Base-by-base conservation (phyloP, 1,140 invertebrate genomes). In the Eupristina koningsbergeri region DNA sequence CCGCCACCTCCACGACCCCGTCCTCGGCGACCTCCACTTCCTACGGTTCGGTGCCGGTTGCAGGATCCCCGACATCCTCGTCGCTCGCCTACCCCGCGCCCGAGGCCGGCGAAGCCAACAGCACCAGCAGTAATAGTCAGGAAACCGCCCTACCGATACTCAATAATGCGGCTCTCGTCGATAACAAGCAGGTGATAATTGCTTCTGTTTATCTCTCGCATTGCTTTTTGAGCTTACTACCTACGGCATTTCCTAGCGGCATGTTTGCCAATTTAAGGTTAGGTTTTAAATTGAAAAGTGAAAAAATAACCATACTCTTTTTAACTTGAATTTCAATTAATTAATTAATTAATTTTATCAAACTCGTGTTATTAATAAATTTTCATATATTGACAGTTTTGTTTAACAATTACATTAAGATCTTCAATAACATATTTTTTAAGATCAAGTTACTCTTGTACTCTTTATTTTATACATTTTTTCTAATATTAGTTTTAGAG, bases 131-230 rank as follows among this genome's bases (percentile, higher is more conserved):
- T 7, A 45, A 45, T 11, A 58, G 34, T 64, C 81, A 78, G 75
- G 83, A 84, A 19, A n/a, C 77, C 26, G 83, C 53, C 1, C 61
- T 84, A 34, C 83, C 83, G 26, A 80, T 58, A 22, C 83, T 84
- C 71, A 84, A 84, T 47, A 84, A 84, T 41, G 69, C 83, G 15
- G 78, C 77, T 58, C 77, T 80, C 71, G 78, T 80, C 78, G 83
- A 84, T 63, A 76, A 15, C 71, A 84, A 84, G 83, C 83, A 84
- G 83, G 83, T 84, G 77, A 84, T 31, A 9, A 58, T 67, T 41
- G 45, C 22, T 36, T 11, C 22, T 41, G 67, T 26, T 71, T 69
- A 22, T 75, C 53, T n/a, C 39, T 50, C 9, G n/a, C 34, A 31
- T 34, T 31, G 29, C 61, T 34, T 34, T 58, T 0, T 58, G 22